A percentile compares a stretch with the other conserved stretches of the same genome.
These are phyloP conservation scores for Thripadectes ignobilis DNA, from an alignment of 2,797 vertebrate species.

Conservation along the genomic window DNA sequence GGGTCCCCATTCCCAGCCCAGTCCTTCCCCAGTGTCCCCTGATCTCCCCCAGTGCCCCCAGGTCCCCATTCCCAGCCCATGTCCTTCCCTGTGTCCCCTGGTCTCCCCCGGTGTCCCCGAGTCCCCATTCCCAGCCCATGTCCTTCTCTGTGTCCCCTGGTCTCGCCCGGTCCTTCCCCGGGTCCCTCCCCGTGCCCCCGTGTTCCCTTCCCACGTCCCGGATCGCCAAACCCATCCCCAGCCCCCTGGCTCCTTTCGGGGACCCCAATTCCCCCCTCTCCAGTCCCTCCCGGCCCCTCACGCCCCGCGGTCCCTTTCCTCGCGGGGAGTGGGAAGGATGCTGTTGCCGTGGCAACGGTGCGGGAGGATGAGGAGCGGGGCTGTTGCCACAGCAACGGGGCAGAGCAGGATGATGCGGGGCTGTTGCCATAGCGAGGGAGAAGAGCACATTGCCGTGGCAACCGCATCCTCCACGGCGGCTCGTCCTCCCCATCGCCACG, in stretches of 20 bases:
- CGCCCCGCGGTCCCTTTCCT: accelerated
- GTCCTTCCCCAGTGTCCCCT: no score
- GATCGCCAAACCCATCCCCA: neutral
- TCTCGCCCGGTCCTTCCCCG: no score
- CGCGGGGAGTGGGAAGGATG: neutral
- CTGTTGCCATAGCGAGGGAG: slow-evolving; percentile 12
- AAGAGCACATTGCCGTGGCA: slow-evolving; percentile 27
- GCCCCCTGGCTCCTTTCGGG: neutral
- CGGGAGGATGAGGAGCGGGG: neutral
- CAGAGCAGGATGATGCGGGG: no score
- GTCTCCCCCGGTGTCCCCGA: no score
- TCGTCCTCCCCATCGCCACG: neutral
- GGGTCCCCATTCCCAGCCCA: neutral
- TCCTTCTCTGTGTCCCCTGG: no score
- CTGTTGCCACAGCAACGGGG: neutral
- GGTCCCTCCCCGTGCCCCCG: no score
- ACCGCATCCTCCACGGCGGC: neutral
- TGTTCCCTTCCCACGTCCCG: no score
- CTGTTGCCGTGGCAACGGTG: neutral
- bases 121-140: no score
- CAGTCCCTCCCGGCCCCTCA: no score
- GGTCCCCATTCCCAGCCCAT: neutral
- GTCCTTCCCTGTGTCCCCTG: no score
- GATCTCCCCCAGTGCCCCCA: no score
- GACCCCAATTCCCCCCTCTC: neutral